Percentiles rank a stretch among this genome's conserved stretches.
Conservation (phyloP, 2,113 vertebrate species). For the Zosterops japonicus region DNA sequence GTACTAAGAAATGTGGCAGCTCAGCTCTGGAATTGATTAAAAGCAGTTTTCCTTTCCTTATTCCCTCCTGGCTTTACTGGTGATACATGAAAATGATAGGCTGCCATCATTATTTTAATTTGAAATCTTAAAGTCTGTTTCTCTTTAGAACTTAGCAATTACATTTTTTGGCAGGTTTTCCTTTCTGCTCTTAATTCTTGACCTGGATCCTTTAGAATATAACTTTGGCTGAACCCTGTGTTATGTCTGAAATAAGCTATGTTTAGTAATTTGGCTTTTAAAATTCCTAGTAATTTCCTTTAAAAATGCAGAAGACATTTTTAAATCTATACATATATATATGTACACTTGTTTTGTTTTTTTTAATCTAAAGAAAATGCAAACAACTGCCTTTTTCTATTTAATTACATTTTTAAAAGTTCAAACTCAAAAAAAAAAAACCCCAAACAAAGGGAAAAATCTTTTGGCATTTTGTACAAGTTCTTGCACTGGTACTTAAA, state of each 20-base stretch:
- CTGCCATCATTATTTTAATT: background rate
- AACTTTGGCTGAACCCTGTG: background rate
- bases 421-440: background rate
- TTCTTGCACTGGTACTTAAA: background rate
- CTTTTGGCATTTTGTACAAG: background rate
- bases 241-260: background rate
- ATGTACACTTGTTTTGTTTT: background rate
- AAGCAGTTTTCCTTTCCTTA: background rate
- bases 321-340: background rate
- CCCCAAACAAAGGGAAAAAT: rapidly evolving
- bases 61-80: background rate
- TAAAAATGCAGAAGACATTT: background rate
- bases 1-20: background rate
- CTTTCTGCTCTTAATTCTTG: background rate
- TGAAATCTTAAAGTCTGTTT: background rate
- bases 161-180: background rate
- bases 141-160: background rate
- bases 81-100: background rate
- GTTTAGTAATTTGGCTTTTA: background rate
- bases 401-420: background rate
- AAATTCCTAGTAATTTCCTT: background rate
- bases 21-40: background rate
- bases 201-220: background rate
- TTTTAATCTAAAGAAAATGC: background rate
- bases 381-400: background rate